These are phyloP conservation scores for Diaperis boleti DNA, from an alignment of 2,888 invertebrate species.

Conservation along the genomic window DNA sequence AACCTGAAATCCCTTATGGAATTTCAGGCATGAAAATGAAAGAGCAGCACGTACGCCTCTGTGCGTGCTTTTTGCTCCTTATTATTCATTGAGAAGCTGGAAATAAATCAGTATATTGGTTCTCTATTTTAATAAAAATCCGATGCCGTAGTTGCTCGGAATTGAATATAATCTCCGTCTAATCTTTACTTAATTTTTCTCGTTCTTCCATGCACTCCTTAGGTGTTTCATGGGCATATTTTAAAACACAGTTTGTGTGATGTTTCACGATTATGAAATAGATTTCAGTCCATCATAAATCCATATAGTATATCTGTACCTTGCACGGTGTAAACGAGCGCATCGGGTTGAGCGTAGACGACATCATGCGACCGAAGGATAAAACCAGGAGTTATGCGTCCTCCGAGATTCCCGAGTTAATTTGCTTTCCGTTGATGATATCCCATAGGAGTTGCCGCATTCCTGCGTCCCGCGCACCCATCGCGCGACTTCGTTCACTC, in stretches of 20 bases:
- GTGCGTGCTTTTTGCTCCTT: background rate
- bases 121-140: constrained; percentile 28
- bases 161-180: constrained; percentile 28
- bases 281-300: constrained; percentile 53
- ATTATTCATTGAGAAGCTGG: constrained; percentile 15
- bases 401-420: constrained; percentile 62
- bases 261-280: constrained; percentile 40
- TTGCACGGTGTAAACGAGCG: constrained; percentile 53
- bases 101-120: constrained; percentile 29
- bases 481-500: constrained; percentile 5
- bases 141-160: constrained; percentile 15
- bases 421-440: constrained; percentile 65
- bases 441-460: constrained; percentile 58
- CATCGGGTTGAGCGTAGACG: constrained; percentile 53
- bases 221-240: constrained; percentile 1
- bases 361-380: constrained; percentile 63
- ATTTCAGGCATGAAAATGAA: background rate
- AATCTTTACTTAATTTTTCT: too few species aligned
- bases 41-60: background rate
- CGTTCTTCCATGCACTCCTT: too few species aligned
- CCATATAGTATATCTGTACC: constrained; percentile 49
- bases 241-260: constrained; percentile 17
- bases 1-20: too few species aligned
- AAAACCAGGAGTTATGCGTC: constrained; percentile 64
- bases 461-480: constrained; percentile 45